Base-by-base conservation (phyloP, 2,113 vertebrate genomes). In the Micromys minutus region DNA sequence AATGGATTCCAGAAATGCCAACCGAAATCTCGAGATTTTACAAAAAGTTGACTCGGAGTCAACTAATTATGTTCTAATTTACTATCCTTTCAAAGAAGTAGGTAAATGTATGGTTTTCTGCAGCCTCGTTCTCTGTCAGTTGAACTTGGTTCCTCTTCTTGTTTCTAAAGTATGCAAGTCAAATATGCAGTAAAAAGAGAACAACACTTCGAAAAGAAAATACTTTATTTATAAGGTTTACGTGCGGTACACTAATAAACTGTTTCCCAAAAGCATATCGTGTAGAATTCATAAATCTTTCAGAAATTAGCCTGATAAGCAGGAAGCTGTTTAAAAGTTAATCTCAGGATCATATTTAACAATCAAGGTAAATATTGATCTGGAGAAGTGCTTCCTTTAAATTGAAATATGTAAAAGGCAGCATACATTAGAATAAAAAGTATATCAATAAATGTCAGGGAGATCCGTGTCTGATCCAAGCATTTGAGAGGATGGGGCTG, bases 291-390 rank as follows among this genome's bases (percentile, higher is more conserved):
- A 31, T 86, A 86, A 75, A 45, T 45, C 36, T 19, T 92, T 94
- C 61, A 89, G n/a, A 95, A 84, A 77, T 80, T 83, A 69, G 31
- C 87, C 17, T 19, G 3, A 29, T 89, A 80, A 42, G 59, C 45
- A 71, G 29, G 67, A 93, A 86, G 90, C 67, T 87, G 50, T 3
- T 89, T 84, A 1, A 2, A 55, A 55, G 24, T 79, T 89, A 75
- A 90, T 93, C 69, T 95, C 39, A 89, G 91, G 84, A 87, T 42
- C 71, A 76, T 92, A 95, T 96, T 91, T 89, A 89, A 75, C 42
- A 93, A 89, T 81, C 39, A 95, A 59, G 57, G 42, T 88, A 95
- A 94, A 92, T 69, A 72, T 47, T 84, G 74, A 95, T 39, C 83
- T 89, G 52, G 55, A 90, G 31, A 57, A 84, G 21, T 88, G 50